Conservation (phyloP, 2,888 invertebrate genomes). For the Belgica antarctica region DNA sequence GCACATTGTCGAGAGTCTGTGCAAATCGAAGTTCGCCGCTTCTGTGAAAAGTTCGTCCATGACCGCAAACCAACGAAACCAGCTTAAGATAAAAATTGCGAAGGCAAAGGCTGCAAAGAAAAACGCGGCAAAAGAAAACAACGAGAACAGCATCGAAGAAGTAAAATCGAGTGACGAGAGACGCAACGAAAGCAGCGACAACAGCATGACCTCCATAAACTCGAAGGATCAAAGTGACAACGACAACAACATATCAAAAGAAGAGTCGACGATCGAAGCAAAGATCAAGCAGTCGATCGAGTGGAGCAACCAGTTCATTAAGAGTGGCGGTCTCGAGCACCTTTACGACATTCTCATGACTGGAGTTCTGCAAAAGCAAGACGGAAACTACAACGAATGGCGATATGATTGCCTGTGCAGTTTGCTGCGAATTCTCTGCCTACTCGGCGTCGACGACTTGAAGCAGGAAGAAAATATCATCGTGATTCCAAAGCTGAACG, state of each 20-base stretch:
- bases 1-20: slow-evolving; percentile 81
- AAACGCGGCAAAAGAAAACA: slow-evolving; percentile 24
- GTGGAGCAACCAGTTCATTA: slow-evolving; percentile 80
- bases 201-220: neutral
- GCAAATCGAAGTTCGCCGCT: slow-evolving; percentile 51
- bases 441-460: slow-evolving; percentile 70
- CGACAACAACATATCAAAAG: slow-evolving; percentile 48
- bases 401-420: slow-evolving; percentile 90
- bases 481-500: slow-evolving; percentile 71
- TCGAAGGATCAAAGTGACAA: slow-evolving; percentile 15
- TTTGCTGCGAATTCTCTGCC: slow-evolving; percentile 78
- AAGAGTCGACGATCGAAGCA: slow-evolving; percentile 48
- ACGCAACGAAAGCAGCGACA: neutral
- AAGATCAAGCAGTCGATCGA: slow-evolving; percentile 49
- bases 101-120: slow-evolving; percentile 45
- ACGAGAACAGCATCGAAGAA: slow-evolving; percentile 14
- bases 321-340: slow-evolving; percentile 82
- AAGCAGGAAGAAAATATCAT: slow-evolving; percentile 58
- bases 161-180: neutral
- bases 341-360: slow-evolving; percentile 90
- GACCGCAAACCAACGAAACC: slow-evolving; percentile 20
- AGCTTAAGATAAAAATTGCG: slow-evolving; percentile 28
- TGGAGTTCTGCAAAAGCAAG: slow-evolving; percentile 70
- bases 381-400: slow-evolving; percentile 78
- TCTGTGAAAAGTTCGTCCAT: slow-evolving; percentile 23